phyloP scores from a whole-genome alignment of 1,140 invertebrate species.

The Calliphora vicina region DNA sequence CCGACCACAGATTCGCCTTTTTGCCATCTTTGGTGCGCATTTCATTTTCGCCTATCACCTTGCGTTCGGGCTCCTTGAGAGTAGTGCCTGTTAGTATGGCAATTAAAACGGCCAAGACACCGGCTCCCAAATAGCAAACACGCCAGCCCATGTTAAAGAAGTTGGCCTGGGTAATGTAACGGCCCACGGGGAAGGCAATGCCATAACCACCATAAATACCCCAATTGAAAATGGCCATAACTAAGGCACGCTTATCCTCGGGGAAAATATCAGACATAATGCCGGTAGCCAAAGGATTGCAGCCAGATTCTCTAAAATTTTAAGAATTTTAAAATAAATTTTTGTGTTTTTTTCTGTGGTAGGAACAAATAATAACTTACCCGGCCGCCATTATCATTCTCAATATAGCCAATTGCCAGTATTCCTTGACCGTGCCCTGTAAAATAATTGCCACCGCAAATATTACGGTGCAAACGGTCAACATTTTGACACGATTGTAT shows the following conservation, averaged over 20 bases:
- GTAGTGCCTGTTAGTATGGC: conserved; percentile 78
- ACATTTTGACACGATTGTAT: conserved; percentile 76
- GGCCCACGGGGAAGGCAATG: conserved; percentile 88
- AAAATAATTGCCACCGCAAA: conserved; percentile 84
- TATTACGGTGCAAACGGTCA: conserved; percentile 79
- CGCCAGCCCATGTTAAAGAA: conserved; percentile 86
- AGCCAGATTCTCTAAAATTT: conserved; percentile 82
- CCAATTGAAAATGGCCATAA: conserved; percentile 95
- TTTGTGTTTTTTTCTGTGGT: no score
- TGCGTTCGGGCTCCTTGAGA: conserved; percentile 79
- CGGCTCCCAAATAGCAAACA: conserved; percentile 84
- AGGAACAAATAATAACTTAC: conserved; percentile 66
- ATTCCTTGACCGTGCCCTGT: conserved; percentile 83
- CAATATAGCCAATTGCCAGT: conserved; percentile 89
- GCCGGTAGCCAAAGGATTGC: conserved; percentile 85
- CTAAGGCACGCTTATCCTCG: conserved; percentile 82
- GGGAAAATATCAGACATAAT: conserved; percentile 87
- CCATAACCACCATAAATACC: conserved; percentile 95
- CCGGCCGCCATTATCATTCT: conserved; percentile 87
- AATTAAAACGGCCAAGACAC: conserved; percentile 80
- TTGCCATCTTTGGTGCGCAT: conserved; percentile 55
- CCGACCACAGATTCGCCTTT: conserved; percentile 74
- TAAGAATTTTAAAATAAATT: background rate
- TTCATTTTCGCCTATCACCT: conserved; percentile 75
- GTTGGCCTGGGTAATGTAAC: conserved; percentile 83